Evolutionary conservation across 1,140 invertebrate genomes (phyloP).

Genomic region (Drosophila busckii): DNA sequence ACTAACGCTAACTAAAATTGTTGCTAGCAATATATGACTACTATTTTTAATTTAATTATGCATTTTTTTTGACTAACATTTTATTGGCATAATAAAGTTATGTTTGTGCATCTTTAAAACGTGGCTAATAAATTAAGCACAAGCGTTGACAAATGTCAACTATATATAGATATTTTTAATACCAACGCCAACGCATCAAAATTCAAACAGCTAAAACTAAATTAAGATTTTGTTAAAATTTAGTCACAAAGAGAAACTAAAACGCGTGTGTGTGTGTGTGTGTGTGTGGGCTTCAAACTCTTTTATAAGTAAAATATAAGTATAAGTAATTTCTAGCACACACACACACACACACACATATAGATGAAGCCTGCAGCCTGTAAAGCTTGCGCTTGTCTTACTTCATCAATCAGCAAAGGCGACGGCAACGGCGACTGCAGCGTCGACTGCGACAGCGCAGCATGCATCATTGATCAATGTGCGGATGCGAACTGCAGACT

Average conservation of each 20-base stretch:
- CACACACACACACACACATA: not conserved
- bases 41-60: no score
- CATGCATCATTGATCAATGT: slow-evolving; percentile 34
- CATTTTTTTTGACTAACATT: no score
- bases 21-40: no score
- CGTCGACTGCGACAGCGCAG: slow-evolving; percentile 6
- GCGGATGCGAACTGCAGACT: slow-evolving; percentile 17
- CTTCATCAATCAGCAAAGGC: slow-evolving; percentile 28
- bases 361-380: not conserved
- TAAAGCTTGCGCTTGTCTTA: not conserved
- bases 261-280: not conserved
- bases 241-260: slow-evolving; percentile 2
- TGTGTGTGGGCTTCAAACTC: not conserved
- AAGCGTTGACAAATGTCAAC: slow-evolving; percentile 46
- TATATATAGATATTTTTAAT: slow-evolving; percentile 8
- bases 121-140: slow-evolving; percentile 47
- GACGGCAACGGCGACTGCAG: slow-evolving; percentile 2
- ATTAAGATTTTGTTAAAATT: slow-evolving; percentile 3
- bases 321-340: no score
- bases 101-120: no score
- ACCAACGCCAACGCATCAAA: slow-evolving; percentile 20
- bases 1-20: no score
- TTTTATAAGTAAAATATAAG: no score
- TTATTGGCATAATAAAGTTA: no score
- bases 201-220: slow-evolving; percentile 8